These are phyloP conservation scores for Drosophila subobscura DNA, from an alignment of 1,140 invertebrate species.

Conservation along the genomic window DNA sequence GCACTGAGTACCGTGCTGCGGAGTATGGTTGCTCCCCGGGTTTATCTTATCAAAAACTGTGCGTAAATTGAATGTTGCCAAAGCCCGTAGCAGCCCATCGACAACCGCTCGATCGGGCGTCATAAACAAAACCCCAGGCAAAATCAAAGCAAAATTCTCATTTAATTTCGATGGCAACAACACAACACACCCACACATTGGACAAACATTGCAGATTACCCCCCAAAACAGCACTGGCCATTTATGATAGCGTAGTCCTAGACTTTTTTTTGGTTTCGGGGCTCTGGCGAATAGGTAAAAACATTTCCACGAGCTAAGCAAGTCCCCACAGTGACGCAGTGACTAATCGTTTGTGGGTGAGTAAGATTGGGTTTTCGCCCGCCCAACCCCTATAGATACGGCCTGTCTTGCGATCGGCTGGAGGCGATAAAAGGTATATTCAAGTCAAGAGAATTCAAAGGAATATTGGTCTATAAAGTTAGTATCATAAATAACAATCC, in stretches of 20 bases:
- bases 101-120: constrained; percentile 35
- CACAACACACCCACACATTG: too few species aligned
- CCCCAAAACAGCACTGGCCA: background rate
- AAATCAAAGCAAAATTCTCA: constrained; percentile 47
- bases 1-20: too few species aligned
- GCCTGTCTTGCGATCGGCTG: too few species aligned
- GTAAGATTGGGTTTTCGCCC: too few species aligned
- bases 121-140: constrained; percentile 40
- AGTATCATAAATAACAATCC: background rate
- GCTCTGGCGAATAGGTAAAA: too few species aligned
- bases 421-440: too few species aligned
- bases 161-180: constrained; percentile 32
- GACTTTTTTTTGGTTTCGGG: constrained; percentile 86
- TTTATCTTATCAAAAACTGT: constrained; percentile 65
- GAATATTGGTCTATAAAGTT: too few species aligned
- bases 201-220: constrained; percentile 7
- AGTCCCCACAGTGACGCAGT: too few species aligned
- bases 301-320: too few species aligned
- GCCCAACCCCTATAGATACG: too few species aligned
- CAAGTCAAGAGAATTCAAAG: too few species aligned
- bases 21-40: constrained; percentile 3
- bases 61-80: constrained; percentile 72
- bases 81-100: constrained; percentile 36
- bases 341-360: too few species aligned
- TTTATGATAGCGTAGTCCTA: constrained; percentile 84